Evolutionary conservation across 2,797 vertebrate genomes (phyloP), one percentile per base, ranked within the genome.

Genomic region (Oreortyx pictus): DNA sequence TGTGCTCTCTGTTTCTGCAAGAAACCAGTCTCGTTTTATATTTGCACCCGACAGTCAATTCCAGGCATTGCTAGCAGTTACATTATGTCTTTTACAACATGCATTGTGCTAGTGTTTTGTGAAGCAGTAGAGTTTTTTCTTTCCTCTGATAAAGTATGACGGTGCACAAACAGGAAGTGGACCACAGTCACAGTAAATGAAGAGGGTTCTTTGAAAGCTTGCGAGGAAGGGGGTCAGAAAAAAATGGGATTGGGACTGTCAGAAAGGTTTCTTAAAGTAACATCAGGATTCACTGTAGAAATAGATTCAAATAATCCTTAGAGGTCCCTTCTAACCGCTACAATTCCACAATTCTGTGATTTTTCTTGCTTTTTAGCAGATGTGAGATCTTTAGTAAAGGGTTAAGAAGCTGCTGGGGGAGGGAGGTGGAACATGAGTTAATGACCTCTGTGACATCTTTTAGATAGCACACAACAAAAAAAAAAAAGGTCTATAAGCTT

Each of bases 201-300:
- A 7, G 14, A 56, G 41, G 25, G 6, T 76, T 29, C 10, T 6
- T 41, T 52, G 33, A 18, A 27, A 52, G 6, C 7, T 74, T 62
- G 10, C 0, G 0, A 9, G 33, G 54, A 56, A 39, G 12, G 5
- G 1, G 2, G 27, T 46, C 23, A 39, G 44, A 59, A 49, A 24
- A 74, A 74, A 13, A 2, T 29, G 23, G 29, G 4, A 2, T 56
- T 77, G 29, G 39, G 47, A 8, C 5, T 52, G 23, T 5, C 17
- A 15, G 10, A 66, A 29, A 27, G 20, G 14, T 57, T 86, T 15
- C 12, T 52, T 61, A 22, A 9, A 27, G 0, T 47, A 17, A 4
- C 41, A 5, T 29, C 1, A 8, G 46, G 4, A 6, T 64, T 75
- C 1, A 0, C 14, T 41, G 22, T 24, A 33, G 31, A 46, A 29